Base-by-base conservation (phyloP, 2,797 vertebrate species). In the Acrocephalus scirpaceus region DNA sequence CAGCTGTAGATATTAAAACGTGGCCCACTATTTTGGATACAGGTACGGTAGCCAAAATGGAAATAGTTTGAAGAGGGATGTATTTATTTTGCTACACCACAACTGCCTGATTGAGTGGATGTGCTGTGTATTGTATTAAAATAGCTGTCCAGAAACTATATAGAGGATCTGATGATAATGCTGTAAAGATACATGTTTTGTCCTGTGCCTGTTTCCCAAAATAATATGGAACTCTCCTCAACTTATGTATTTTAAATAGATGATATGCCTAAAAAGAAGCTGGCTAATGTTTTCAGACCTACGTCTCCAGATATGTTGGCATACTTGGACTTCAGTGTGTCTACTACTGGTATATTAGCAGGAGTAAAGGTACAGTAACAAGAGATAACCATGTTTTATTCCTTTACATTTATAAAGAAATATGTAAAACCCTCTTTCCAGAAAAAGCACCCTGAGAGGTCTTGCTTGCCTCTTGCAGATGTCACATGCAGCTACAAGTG, bases 261-360 rank as follows among this genome's bases (percentile, higher is more conserved):
- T 97, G 99, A 99, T 96, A 98, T 99, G 83, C 99, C 99, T 15
- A 99, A 99, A 96, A 99, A 98, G 98, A 99, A 99, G 96, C 97
- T 98, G 56, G 93, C 98, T 20, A 98, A 97, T 94, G 97, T 99
- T 96, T 99, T 99, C 97, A 99, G 99, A 95, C 99, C 99, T 20
- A 92, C 98, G 0, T 98, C 99, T 74, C 99, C 99, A 5, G 99
- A 99, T 73, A 98, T 98, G 98, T 96, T 99, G 21, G 99, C 99
- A 1, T 99, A 99, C 96, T 97, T 99, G 98, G 99, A 99, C 98
- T 99, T 99, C 98, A 99, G 99, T 11, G 99, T 99, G 84, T 99
- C 99, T 38, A 99, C 99, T 25, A 99, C 99, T 10, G 99, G 99
- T 75, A 99, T 99, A 96, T 97, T 99, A 71, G 99, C 99, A 11